phyloP scores from a whole-genome alignment of 2,113 vertebrate species.

The Dolichallabes microphthalmus region DNA sequence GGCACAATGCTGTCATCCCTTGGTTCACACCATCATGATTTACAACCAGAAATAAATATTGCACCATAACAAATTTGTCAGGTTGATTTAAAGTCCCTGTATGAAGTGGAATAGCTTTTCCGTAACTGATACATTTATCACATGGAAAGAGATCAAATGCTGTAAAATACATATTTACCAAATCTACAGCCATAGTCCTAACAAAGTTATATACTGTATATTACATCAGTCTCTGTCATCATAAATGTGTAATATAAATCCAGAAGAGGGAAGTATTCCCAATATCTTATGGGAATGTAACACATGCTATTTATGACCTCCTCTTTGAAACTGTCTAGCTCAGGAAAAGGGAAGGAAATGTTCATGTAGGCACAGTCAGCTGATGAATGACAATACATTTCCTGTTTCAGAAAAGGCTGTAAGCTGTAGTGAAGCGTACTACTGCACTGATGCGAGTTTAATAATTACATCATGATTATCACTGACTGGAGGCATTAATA shows the following conservation, averaged over 20 bases:
- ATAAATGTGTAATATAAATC: conserved; percentile 6
- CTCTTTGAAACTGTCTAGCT: conserved; percentile 45
- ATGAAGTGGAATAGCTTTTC: neutral
- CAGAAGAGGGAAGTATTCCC: conserved; percentile 20
- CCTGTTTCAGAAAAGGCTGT: conserved; percentile 56
- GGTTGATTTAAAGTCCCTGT: neutral
- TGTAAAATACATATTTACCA: neutral
- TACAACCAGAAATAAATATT: neutral
- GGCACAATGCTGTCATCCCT: neutral
- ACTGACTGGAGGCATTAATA: neutral
- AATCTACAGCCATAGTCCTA: neutral
- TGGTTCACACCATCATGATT: neutral
- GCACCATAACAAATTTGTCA: neutral
- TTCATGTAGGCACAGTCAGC: conserved; percentile 64
- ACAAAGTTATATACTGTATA: neutral
- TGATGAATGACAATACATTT: conserved; percentile 59
- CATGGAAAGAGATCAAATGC: neutral
- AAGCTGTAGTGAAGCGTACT: neutral
- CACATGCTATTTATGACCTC: conserved; percentile 35
- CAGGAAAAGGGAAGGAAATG: conserved; percentile 62
- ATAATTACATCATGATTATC: neutral
- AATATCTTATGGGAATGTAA: neutral
- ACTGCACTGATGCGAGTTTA: neutral
- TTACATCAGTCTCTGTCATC: neutral
- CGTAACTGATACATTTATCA: neutral